phyloP scores from a whole-genome alignment of 2,797 vertebrate species.

The Merluccius polli region DNA sequence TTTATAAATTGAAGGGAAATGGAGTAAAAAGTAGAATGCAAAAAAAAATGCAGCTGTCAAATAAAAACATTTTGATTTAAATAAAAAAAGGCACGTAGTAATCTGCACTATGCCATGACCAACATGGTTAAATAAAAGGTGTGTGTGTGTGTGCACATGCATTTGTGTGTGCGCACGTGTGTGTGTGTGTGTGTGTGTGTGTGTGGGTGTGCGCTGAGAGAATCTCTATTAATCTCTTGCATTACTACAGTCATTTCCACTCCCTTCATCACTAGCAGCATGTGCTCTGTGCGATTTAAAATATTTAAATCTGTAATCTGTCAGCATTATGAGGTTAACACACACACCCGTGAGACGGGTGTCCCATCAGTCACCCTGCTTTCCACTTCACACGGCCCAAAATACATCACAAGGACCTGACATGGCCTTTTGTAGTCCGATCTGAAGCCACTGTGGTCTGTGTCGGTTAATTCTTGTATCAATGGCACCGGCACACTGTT shows the following conservation, averaged over 20 bases:
- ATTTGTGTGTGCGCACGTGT: conserved; percentile 4
- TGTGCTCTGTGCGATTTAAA: conserved; percentile 71
- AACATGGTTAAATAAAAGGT: conserved; percentile 17
- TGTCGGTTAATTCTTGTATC: conserved; percentile 34
- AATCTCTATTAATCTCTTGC: conserved; percentile 68
- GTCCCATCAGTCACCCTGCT: conserved; percentile 63
- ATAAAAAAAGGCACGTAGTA: background rate
- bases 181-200: conserved; percentile 12
- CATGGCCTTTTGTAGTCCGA: conserved; percentile 54
- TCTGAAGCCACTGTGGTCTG: conserved; percentile 41
- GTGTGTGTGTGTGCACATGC: conserved; percentile 1
- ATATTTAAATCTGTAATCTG: conserved; percentile 79
- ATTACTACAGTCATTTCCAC: conserved; percentile 70
- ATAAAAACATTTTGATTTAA: background rate
- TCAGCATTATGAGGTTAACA: conserved; percentile 71
- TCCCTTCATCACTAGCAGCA: conserved; percentile 65
- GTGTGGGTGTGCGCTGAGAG: conserved; percentile 18
- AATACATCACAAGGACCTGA: conserved; percentile 59
- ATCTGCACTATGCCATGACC: conserved; percentile 4
- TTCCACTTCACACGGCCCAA: conserved; percentile 52
- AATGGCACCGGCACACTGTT: background rate
- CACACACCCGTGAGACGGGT: conserved; percentile 51
- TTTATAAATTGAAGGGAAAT: background rate
- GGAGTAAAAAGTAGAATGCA: background rate
- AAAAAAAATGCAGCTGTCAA: background rate